phyloP scores from a whole-genome alignment of 2,888 invertebrate genomes.

The Andrena trimmerana region DNA sequence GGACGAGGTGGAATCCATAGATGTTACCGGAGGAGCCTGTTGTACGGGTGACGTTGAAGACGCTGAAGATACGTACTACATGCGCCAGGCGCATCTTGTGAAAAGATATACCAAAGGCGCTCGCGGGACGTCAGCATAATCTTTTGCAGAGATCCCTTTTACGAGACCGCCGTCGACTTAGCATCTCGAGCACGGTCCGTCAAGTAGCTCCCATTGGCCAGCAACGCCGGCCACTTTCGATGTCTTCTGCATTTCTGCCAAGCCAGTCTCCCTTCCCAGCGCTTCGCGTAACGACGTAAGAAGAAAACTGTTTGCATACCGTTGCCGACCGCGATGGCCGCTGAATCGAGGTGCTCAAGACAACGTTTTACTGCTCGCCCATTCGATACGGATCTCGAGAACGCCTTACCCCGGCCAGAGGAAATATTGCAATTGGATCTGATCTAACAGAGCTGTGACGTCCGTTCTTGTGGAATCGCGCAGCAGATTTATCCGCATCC shows the following conservation, averaged over 20 bases:
- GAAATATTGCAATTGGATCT: neutral
- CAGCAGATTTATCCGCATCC: too few relatives aligned
- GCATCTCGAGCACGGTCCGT: conserved; percentile 67
- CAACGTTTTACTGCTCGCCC: conserved; percentile 6
- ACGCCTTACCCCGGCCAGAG: neutral
- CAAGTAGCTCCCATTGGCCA: conserved; percentile 47
- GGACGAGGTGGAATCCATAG: conserved; percentile 53
- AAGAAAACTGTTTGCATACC: conserved; percentile 25
- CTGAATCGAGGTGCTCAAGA: neutral
- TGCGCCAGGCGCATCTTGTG: conserved; percentile 65
- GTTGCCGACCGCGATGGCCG: neutral
- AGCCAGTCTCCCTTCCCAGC: neutral
- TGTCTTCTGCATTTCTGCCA: conserved; percentile 36
- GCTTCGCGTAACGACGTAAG: conserved; percentile 6
- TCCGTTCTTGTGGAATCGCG: too few relatives aligned
- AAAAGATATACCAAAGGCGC: conserved; percentile 64
- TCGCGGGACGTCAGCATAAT: conserved; percentile 73
- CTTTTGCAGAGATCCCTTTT: conserved; percentile 69
- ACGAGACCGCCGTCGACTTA: conserved; percentile 68
- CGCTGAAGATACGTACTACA: conserved; percentile 73
- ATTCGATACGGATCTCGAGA: conserved; percentile 15
- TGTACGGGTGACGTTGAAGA: conserved; percentile 60
- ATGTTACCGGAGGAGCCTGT: conserved; percentile 55
- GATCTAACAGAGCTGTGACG: too few relatives aligned
- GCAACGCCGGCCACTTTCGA: conserved; percentile 30